A percentile compares a stretch with the other conserved stretches of the same genome.
Evolutionary conservation across 2,797 vertebrate species (phyloP).

Genomic region (Lateolabrax maculatus): DNA sequence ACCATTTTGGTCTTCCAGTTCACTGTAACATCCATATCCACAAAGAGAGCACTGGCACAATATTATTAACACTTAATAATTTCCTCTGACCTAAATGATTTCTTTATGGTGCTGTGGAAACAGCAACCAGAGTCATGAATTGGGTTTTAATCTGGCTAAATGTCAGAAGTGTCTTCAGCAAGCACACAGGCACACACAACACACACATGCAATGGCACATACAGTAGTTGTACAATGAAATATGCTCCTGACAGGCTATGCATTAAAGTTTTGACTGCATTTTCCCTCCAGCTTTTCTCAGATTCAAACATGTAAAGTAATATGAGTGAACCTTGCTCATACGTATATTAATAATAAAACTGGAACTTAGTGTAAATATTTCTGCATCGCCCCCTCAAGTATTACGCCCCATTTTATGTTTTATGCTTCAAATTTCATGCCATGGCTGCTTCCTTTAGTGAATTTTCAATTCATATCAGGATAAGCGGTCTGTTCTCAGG

Average conservation of each 20-base stretch:
- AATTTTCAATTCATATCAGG: constrained; percentile 75
- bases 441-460: constrained; percentile 67
- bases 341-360: constrained; percentile 47
- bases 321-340: constrained; percentile 34
- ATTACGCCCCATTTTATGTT: constrained; percentile 48
- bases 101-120: constrained; percentile 78
- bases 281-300: constrained; percentile 32
- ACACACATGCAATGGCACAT: constrained; percentile 28
- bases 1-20: constrained; percentile 71
- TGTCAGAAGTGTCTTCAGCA: constrained; percentile 59
- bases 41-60: constrained; percentile 71
- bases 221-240: constrained; percentile 51
- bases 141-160: constrained; percentile 64
- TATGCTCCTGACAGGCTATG: constrained; percentile 26
- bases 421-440: constrained; percentile 67
- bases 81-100: constrained; percentile 76
- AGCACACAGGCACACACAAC: constrained; percentile 17
- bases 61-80: constrained; percentile 79
- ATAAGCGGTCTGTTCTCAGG: constrained; percentile 74
- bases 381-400: constrained; percentile 41
- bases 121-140: constrained; percentile 71
- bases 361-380: constrained; percentile 56
- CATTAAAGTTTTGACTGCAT: constrained; percentile 5
- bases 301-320: constrained; percentile 32
- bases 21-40: constrained; percentile 71